These are phyloP conservation scores for Dexiosoma caninum DNA, from an alignment of 2,888 invertebrate species.

Conservation along the genomic window DNA sequence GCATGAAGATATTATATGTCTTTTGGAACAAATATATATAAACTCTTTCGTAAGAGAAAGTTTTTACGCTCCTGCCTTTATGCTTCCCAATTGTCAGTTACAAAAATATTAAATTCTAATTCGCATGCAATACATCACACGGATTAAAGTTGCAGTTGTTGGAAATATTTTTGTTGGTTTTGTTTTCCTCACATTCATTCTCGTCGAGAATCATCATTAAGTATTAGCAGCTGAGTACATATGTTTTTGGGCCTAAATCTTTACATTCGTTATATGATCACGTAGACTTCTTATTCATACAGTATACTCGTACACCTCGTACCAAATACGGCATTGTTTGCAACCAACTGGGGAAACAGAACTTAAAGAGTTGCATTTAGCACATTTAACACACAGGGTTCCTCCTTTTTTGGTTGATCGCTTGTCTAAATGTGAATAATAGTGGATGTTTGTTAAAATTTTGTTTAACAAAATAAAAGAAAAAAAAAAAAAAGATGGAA, in stretches of 20 bases:
- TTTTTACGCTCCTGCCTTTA: not conserved
- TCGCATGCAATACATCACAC: constrained; percentile 72
- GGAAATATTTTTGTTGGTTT: constrained; percentile 37
- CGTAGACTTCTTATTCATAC: constrained; percentile 65
- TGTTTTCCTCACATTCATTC: constrained; percentile 31
- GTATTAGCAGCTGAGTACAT: constrained; percentile 75
- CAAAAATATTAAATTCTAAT: constrained; percentile 71
- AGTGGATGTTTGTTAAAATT: constrained; percentile 47
- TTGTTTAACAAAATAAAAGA: constrained; percentile 16
- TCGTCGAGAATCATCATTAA: constrained; percentile 41
- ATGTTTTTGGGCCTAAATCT: constrained; percentile 74
- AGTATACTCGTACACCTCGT: constrained; percentile 26
- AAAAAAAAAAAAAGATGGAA: not conserved
- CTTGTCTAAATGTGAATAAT: constrained; percentile 48
- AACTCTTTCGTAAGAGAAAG: too few species aligned
- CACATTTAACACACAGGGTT: too few species aligned
- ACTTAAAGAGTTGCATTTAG: constrained; percentile 35
- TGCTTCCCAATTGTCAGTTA: constrained; percentile 25
- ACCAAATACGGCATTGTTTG: constrained; percentile 30
- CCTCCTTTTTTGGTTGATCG: constrained; percentile 41
- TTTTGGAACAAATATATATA: not conserved
- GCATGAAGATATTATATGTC: too few species aligned
- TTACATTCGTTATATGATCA: constrained; percentile 70
- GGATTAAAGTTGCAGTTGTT: constrained; percentile 50
- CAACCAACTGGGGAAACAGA: constrained; percentile 13